A percentile compares a stretch with the other conserved stretches of the same genome.
Conservation (phyloP, 2,888 invertebrate genomes). For the Bembecia ichneumoniformis region DNA sequence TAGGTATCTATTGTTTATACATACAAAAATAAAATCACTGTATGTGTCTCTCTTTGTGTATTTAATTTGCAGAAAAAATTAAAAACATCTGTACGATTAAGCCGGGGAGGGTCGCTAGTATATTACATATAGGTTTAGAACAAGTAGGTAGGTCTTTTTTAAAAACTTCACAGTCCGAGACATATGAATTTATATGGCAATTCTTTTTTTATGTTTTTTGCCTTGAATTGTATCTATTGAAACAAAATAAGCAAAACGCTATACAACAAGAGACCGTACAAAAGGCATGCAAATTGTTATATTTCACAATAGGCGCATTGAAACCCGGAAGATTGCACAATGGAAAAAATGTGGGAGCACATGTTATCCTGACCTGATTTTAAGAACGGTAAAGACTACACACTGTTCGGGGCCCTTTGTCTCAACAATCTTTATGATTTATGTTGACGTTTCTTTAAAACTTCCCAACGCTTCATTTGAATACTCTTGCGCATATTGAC, state of each 20-base stretch:
- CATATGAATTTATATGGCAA: too few relatives aligned
- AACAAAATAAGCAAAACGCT: background rate
- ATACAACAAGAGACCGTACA: constrained; percentile 15
- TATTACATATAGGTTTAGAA: too few relatives aligned
- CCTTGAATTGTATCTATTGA: too few relatives aligned
- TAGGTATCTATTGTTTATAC: too few relatives aligned
- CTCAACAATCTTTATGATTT: constrained; percentile 64
- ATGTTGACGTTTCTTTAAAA: constrained; percentile 59
- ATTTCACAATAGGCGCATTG: constrained; percentile 34
- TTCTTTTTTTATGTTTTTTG: too few relatives aligned
- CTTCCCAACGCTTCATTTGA: constrained; percentile 68
- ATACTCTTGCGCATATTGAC: constrained; percentile 64
- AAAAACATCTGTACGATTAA: too few relatives aligned
- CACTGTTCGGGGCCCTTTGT: constrained; percentile 42
- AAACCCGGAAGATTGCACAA: constrained; percentile 68
- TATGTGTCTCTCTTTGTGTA: too few relatives aligned
- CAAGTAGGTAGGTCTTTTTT: too few relatives aligned
- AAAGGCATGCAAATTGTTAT: constrained; percentile 57
- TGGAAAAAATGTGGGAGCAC: constrained; percentile 49
- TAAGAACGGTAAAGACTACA: constrained; percentile 41
- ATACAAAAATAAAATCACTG: too few relatives aligned
- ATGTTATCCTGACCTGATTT: constrained; percentile 70
- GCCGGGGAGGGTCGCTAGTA: too few relatives aligned
- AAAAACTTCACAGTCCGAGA: too few relatives aligned
- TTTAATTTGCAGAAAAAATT: too few relatives aligned